Evolutionary conservation across 2,888 invertebrate genomes (phyloP).

Genomic region (Automeris io): DNA sequence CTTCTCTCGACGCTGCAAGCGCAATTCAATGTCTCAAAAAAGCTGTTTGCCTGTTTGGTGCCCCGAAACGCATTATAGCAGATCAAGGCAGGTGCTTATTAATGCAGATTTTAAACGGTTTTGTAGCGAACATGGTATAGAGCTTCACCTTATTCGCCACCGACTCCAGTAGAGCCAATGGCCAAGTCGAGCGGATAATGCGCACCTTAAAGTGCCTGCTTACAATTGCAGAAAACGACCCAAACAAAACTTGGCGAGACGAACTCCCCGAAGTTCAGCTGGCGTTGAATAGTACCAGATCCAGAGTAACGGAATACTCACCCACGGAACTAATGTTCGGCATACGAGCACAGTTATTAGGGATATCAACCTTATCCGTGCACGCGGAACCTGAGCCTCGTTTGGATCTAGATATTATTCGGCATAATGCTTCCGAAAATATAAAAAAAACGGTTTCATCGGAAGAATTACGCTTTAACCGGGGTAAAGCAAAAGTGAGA

Average conservation of each 20-base stretch:
- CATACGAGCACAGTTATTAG: slow-evolving; percentile 16
- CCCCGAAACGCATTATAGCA: slow-evolving; percentile 17
- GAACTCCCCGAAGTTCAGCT: slow-evolving; percentile 19
- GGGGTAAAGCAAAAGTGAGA: slow-evolving; percentile 10
- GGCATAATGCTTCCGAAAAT: slow-evolving; percentile 8
- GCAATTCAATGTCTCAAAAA: slow-evolving; percentile 15
- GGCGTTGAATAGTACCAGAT: slow-evolving; percentile 16
- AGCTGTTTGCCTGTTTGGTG: slow-evolving; percentile 20
- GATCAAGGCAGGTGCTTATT: slow-evolving; percentile 19
- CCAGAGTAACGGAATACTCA: slow-evolving; percentile 13
- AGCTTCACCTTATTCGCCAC: slow-evolving; percentile 23
- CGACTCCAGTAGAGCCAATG: slow-evolving; percentile 18
- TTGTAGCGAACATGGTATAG: slow-evolving; percentile 16
- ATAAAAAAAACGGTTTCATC: slow-evolving; percentile 9
- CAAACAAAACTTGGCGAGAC: slow-evolving; percentile 18
- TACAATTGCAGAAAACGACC: slow-evolving; percentile 10
- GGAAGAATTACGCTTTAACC: slow-evolving; percentile 12
- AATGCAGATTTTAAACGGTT: slow-evolving; percentile 17
- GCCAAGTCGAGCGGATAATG: slow-evolving; percentile 18
- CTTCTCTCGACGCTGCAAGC: slow-evolving; percentile 11
- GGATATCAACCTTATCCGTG: slow-evolving; percentile 4
- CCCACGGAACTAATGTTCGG: slow-evolving; percentile 15
- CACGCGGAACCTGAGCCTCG: not conserved
- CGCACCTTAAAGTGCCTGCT: slow-evolving; percentile 14
- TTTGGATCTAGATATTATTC: slow-evolving; percentile 7